Evolutionary conservation across 2,797 vertebrate genomes (phyloP).

Genomic region (Eospalax fontanierii): DNA sequence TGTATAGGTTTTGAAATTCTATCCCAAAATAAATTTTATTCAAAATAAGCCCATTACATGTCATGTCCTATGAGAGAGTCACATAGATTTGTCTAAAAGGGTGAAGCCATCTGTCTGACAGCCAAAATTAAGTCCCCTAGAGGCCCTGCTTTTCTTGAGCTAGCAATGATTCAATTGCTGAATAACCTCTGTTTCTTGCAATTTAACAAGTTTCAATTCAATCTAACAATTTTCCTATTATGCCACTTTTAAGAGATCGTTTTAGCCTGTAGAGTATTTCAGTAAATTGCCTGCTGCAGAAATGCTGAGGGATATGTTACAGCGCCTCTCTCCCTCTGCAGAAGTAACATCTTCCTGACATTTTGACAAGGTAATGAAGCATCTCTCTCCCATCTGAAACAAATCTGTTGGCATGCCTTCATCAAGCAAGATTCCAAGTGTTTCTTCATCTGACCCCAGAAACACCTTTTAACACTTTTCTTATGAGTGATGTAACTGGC

Average conservation of each 20-base stretch:
- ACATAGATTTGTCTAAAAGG: neutral
- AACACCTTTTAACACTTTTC: constrained; percentile 78
- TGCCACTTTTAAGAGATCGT: constrained; percentile 46
- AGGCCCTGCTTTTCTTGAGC: neutral
- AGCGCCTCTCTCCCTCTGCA: constrained; percentile 53
- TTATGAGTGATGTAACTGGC: constrained; percentile 76
- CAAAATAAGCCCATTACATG: neutral
- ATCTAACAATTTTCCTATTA: constrained; percentile 72
- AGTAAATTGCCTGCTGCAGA: constrained; percentile 74
- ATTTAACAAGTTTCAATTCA: constrained; percentile 67
- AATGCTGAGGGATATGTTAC: constrained; percentile 52
- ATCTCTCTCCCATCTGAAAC: constrained; percentile 69
- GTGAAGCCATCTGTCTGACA: neutral
- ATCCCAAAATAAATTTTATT: constrained; percentile 54
- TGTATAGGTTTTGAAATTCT: constrained; percentile 33
- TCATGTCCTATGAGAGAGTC: neutral
- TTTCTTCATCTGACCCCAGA: constrained; percentile 80
- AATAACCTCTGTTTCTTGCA: constrained; percentile 62
- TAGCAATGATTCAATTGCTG: constrained; percentile 50
- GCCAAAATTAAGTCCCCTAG: constrained; percentile 22
- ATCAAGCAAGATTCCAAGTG: constrained; percentile 79
- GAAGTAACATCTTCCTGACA: constrained; percentile 70
- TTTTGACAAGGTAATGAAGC: constrained; percentile 82
- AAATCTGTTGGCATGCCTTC: constrained; percentile 50
- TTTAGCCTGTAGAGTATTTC: constrained; percentile 70